Base-by-base conservation (phyloP, 2,113 vertebrate species). In the Esox niger region DNA sequence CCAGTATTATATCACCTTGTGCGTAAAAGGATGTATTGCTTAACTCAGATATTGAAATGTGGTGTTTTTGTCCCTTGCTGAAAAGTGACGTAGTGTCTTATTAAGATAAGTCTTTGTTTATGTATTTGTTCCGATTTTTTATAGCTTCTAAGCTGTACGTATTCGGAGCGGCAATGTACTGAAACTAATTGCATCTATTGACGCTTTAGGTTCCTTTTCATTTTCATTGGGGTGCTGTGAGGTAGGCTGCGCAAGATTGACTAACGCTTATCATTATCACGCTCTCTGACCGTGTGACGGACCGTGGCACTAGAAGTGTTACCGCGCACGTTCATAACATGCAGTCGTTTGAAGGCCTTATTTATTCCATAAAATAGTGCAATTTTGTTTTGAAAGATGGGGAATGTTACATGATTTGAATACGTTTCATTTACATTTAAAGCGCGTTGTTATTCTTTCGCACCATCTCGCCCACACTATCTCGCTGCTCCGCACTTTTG, bases 281-380 rank as follows among this genome's bases (percentile, higher is more conserved):
- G 64, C 64, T 43, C 38, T 15, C 13, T 25, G 55, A 57, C 3
- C 26, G 54, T 71, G 69, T 73, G 71, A 75, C 62, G 74, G 65
- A 78, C 47, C 70, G 70, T 81, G 79, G 75, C 70, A 71, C 11
- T 10, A 67, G 75, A 73, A 75, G 77, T 65, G 56, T 68, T 75
- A 70, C 33, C 60, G 70, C 33, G 56, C 58, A 56, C 27, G n/a
- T 35, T 43, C 17, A 32, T 67, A 70, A 71, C 74, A 82, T 87
- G 87, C 82, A 88, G 79, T 87, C 63, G 73, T 82, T 76, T 76
- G 73, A 87, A 77, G 76, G 88, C 87, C 88, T 90, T 90, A 90
- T 72, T 75, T 69, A 57, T 68, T 73, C 56, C 73, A 55, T 72
- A 69, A 76, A 49, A 27, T 31, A 64, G 64, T 68, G 46, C 73